Percentiles rank a stretch among this genome's conserved stretches.
These are phyloP conservation scores for Melanaphis sacchari DNA, from an alignment of 1,140 invertebrate genomes.

Conservation along the genomic window DNA sequence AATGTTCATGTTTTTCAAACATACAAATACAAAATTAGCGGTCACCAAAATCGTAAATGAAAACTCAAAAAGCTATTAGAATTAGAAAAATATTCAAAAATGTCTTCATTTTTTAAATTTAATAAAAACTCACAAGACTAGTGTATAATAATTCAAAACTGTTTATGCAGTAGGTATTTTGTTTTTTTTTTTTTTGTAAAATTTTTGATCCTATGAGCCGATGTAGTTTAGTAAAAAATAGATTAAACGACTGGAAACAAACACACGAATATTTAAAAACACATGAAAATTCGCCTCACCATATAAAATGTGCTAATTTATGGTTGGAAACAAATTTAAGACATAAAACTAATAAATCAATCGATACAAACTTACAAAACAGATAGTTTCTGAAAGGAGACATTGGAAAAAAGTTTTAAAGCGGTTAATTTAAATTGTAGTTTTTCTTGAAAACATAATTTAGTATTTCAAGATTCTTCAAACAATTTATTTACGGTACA, in stretches of 20 bases:
- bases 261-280: background rate
- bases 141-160: background rate
- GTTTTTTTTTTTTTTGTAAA: slow-evolving; percentile 9
- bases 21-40: no score
- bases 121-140: no score
- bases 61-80: no score
- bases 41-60: no score
- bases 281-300: background rate
- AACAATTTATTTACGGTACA: no score
- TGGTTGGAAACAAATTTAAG: background rate
- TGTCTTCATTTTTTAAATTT: no score
- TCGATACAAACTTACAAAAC: background rate
- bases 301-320: background rate
- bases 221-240: background rate
- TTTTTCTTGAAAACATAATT: no score
- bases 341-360: background rate
- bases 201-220: background rate
- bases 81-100: no score
- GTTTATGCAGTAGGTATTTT: slow-evolving; percentile 3
- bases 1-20: no score
- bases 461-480: no score
- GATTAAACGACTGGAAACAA: background rate
- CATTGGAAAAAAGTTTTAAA: no score
- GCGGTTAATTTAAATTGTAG: no score
- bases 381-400: background rate